Conservation (phyloP, 1,140 invertebrate genomes). For the Brachionus asplanchnoidis region DNA sequence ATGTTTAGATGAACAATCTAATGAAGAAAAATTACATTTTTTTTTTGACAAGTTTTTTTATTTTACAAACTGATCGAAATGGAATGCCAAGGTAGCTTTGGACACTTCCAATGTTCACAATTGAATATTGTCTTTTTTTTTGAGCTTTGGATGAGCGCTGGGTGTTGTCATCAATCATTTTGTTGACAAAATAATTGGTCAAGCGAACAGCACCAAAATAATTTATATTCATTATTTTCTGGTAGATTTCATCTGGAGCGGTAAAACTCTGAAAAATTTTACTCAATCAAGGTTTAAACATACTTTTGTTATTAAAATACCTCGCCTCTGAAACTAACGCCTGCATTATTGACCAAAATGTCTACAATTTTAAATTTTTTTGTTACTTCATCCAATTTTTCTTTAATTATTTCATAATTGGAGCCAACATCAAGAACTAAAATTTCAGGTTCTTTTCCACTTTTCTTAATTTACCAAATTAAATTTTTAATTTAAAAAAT, state of each 20-base stretch:
- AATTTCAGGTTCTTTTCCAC: conserved; percentile 30
- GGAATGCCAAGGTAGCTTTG: conserved; percentile 9
- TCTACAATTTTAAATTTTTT: conserved; percentile 9
- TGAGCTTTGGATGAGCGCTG: background rate
- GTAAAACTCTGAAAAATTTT: conserved; percentile 21
- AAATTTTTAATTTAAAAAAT: background rate
- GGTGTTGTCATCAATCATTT: conserved; percentile 30
- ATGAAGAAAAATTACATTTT: background rate
- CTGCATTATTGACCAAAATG: conserved; percentile 40
- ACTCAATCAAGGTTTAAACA: background rate
- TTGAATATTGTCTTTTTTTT: background rate
- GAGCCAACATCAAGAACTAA: conserved; percentile 9
- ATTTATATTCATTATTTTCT: conserved; percentile 39
- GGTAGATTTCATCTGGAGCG: background rate
- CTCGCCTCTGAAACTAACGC: conserved; percentile 29
- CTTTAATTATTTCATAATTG: background rate
- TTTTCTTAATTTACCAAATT: background rate
- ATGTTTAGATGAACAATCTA: conserved; percentile 38
- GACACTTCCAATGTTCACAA: conserved; percentile 2
- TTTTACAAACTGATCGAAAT: conserved; percentile 17
- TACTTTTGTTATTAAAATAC: background rate
- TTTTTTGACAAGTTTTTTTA: background rate
- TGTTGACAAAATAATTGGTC: conserved; percentile 32
- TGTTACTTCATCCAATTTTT: background rate
- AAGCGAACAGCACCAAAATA: conserved; percentile 30